Percentiles rank a stretch among this genome's conserved stretches.
Conservation (phyloP, 2,113 vertebrate genomes). For the Pelvicachromis taeniatus region DNA sequence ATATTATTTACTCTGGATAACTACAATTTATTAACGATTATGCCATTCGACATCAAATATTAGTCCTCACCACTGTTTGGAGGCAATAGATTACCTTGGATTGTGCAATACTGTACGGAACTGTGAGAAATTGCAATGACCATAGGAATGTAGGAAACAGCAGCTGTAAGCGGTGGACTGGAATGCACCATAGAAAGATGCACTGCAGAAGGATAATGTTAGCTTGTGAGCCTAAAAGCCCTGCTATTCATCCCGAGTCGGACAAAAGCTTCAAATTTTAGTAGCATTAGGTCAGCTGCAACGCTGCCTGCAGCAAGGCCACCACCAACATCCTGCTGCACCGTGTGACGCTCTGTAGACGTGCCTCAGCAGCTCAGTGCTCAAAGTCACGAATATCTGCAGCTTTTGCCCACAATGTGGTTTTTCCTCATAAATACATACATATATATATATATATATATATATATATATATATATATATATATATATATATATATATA, state of each 20-base stretch:
- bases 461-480: too few relatives aligned
- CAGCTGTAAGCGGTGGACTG: conserved; percentile 30
- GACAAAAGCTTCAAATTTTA: background rate
- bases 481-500: too few relatives aligned
- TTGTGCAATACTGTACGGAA: conserved; percentile 69
- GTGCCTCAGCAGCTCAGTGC: background rate
- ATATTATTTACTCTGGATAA: background rate
- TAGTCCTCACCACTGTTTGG: conserved; percentile 26
- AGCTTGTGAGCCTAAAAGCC: background rate
- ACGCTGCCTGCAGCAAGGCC: background rate
- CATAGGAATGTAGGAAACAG: conserved; percentile 65
- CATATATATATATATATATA: too few relatives aligned
- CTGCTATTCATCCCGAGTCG: rapidly evolving
- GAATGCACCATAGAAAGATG: background rate
- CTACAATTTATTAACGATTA: background rate
- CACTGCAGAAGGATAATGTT: conserved; percentile 16
- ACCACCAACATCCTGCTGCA: too few relatives aligned
- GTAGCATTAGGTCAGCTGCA: background rate
- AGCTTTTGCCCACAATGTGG: background rate
- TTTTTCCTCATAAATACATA: too few relatives aligned
- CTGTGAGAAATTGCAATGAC: conserved; percentile 64
- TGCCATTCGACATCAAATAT: background rate
- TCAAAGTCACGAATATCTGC: background rate
- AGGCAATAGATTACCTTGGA: conserved; percentile 40
- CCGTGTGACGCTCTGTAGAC: background rate